Base-by-base conservation (phyloP, 2,797 vertebrate genomes). In the Phylloscopus collybita region DNA sequence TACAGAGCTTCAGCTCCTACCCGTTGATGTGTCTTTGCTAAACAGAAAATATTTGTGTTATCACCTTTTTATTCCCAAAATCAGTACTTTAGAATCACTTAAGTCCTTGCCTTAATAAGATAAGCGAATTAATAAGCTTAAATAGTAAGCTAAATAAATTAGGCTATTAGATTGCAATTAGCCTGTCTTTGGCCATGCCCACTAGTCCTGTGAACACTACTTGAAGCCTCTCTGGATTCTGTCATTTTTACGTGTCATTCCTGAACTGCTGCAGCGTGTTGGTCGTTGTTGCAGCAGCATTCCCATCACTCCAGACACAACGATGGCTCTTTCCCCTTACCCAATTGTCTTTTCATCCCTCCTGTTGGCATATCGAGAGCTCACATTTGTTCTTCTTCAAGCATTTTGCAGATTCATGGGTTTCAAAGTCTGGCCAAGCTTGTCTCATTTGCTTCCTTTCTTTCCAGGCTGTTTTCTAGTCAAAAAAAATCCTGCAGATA, bases 81-180 rank as follows among this genome's bases (percentile, higher is more conserved):
- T 30, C 3, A 3, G 47, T 86, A 25, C n/a, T 92, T 88, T 6
- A 74, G 57, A 56, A 44, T 92, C 23, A 29, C 38, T 70, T 74
- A 42, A 53, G 6, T 78, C 50, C 17, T 85, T 92, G 21, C 22
- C 57, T 42, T 85, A 92, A 34, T 80, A 72, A 91, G 34, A 82
- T 84, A 83, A 93, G 22, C 30, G 81, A 89, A 93, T 72, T 44
- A 93, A 73, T 89, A 91, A 89, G 61, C 49, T 89, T 87, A 80
- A 85, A 70, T 69, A 72, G 71, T 81, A 86, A 91, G 62, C 61
- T 81, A 59, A 84, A 86, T 75, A 92, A 88, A 79, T 84, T 36
- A 72, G 62, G 18, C 44, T 60, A 3, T 86, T 86, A 80, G 84
- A 13, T 49, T 91, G 74, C 79, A 80, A n/a, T 95, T 88, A 81